Base-by-base conservation (phyloP, 2,797 vertebrate genomes). In the Iguana delicatissima region DNA sequence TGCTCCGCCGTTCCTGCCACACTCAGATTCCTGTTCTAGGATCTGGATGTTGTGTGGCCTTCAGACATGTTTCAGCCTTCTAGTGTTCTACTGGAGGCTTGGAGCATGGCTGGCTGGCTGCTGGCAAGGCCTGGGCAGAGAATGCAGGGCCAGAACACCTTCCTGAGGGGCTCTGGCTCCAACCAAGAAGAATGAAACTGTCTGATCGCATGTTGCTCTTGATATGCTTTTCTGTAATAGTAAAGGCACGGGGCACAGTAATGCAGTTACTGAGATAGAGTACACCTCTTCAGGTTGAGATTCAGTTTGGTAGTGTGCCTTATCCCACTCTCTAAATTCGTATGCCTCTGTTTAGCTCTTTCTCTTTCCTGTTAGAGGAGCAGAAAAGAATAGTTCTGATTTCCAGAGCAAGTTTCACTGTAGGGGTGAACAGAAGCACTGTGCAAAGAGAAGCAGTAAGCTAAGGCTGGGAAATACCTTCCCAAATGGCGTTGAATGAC, bases 151-250 rank as follows among this genome's bases (percentile, higher is more conserved):
- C 93, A 92, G 94, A 93, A 74, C 89, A 46, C 85, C 92, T 29
- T 85, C 0, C 10, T 18, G 0, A 0, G 50, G 85, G 82, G 76
- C 67, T 93, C 90, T 35, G 16, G 82, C 96, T 32, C 95, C 50
- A 89, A 86, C 91, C 77, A 88, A 96, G 96, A 97, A 64, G 97
- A 97, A 92, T 91, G 91, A 92, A 96, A 62, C 29, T 93, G 92
- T 97, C 97, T 97, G 97, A 97, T 97, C 97, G 95, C 95, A 87
- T 59, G 50, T 92, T 93, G 93, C 87, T 84, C 92, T 89, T 46
- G 86, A 26, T 12, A 5, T 2, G 29, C 79, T 24, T 83, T 26
- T 64, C 42, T 59, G 32, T 13, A 32, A 32, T 3, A 8, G 35
- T 4, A 2, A 24, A 29, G 50, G 55, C 46, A 2, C 24, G 7